A percentile compares a stretch with the other conserved stretches of the same genome.
These are phyloP conservation scores for Hyles euphorbiae DNA, from an alignment of 1,140 invertebrate genomes.

Conservation along the genomic window DNA sequence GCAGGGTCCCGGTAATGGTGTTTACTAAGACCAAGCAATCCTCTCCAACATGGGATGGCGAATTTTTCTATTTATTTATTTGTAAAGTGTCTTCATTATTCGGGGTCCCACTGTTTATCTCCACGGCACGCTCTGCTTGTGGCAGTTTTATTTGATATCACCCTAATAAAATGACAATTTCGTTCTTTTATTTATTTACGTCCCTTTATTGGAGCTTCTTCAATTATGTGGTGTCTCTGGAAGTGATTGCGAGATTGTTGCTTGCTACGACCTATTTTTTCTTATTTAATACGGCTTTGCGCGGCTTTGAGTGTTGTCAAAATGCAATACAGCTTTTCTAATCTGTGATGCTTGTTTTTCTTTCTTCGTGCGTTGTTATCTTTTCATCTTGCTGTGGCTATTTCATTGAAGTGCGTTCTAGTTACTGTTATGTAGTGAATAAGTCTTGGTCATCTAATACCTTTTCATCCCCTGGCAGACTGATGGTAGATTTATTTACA, in stretches of 20 bases:
- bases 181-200: constrained; percentile 13
- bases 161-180: constrained; percentile 8
- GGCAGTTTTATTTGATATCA: constrained; percentile 23
- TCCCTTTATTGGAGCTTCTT: constrained; percentile 11
- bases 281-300: too few species aligned
- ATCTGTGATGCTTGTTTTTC: too few species aligned
- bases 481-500: too few species aligned
- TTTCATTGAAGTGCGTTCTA: too few species aligned
- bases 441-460: too few species aligned
- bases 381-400: too few species aligned
- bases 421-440: too few species aligned
- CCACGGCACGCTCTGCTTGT: constrained; percentile 8
- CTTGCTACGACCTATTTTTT: background rate
- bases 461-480: too few species aligned
- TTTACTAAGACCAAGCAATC: constrained; percentile 26
- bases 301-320: too few species aligned
- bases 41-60: constrained; percentile 12
- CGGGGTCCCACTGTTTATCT: constrained; percentile 16
- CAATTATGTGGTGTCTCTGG: constrained; percentile 12
- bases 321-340: too few species aligned
- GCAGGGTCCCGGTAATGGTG: constrained; percentile 33
- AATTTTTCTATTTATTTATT: constrained; percentile 36
- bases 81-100: constrained; percentile 30
- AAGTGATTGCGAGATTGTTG: background rate
- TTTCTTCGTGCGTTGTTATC: too few species aligned